Evolutionary conservation across 37 sponge, comb jelly and placozoan species (phyloP).

Genomic region (Cliona cf. orientalis): DNA sequence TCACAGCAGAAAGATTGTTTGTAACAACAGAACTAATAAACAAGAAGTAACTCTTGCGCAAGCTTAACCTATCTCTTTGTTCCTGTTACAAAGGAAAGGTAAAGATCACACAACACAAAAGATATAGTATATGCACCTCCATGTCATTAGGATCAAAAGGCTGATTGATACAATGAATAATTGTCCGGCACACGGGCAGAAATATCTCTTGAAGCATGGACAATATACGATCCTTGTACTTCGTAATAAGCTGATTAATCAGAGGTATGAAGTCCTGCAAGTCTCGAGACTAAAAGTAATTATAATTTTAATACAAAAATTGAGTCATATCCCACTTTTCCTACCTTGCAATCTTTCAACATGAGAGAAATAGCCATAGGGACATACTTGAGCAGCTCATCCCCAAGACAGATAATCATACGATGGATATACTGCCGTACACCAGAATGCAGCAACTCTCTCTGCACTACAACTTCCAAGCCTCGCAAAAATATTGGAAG

Average conservation of each 20-base stretch:
- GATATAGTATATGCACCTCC: constrained; percentile 48
- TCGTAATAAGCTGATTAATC: constrained; percentile 84
- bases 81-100: constrained; percentile 47
- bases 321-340: background rate
- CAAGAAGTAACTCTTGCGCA: constrained; percentile 79
- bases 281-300: constrained; percentile 57
- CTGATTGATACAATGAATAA: constrained; percentile 50
- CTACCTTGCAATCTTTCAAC: constrained; percentile 78
- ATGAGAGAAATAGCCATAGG: constrained; percentile 79
- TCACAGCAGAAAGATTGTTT: constrained; percentile 64
- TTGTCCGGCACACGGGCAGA: constrained; percentile 71
- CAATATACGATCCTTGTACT: constrained; percentile 72
- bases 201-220: constrained; percentile 75
- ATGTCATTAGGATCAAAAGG: constrained; percentile 67
- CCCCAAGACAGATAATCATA: constrained; percentile 92
- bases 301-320: background rate
- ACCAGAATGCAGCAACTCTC: constrained; percentile 76
- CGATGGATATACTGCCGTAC: constrained; percentile 90
- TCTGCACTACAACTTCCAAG: constrained; percentile 68
- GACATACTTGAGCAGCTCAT: constrained; percentile 82
- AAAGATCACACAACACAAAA: no score
- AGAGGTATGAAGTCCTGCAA: constrained; percentile 89
- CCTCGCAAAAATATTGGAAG: constrained; percentile 68
- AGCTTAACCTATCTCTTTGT: constrained; percentile 45
- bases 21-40: constrained; percentile 69